phyloP scores from a whole-genome alignment of 37 sponge, comb jelly and placozoan species.

The Mnemiopsis leidyi region DNA sequence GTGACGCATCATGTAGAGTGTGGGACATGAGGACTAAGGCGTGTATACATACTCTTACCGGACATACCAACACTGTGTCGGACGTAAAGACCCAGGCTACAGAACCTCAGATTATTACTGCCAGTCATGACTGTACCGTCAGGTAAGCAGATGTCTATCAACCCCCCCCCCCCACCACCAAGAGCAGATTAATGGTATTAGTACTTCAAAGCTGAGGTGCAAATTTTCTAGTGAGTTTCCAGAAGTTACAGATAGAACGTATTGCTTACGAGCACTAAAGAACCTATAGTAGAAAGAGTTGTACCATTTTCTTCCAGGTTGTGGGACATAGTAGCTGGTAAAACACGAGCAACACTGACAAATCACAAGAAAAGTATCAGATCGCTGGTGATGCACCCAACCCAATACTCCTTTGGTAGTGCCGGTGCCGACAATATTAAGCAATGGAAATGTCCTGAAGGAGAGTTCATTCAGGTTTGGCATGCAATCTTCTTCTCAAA shows the following conservation, averaged over 20 bases:
- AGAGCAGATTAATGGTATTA: too few species aligned
- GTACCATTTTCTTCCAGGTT: too few species aligned
- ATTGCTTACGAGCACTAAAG: too few species aligned
- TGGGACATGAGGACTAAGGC: slow-evolving; percentile 99
- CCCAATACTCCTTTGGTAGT: slow-evolving; percentile 90
- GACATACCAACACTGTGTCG: slow-evolving; percentile 97
- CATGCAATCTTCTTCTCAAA: too few species aligned
- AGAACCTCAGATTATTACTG: slow-evolving; percentile 97
- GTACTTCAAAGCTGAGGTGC: too few species aligned
- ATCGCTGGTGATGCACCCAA: slow-evolving; percentile 83
- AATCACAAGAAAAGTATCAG: slow-evolving; percentile 99
- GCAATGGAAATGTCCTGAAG: slow-evolving; percentile 97
- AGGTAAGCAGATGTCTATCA: too few species aligned
- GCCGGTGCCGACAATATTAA: slow-evolving; percentile 97
- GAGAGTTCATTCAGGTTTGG: slow-evolving; percentile 87
- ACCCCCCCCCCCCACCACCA: too few species aligned
- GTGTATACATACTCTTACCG: slow-evolving; percentile 90
- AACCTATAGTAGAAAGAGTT: too few species aligned
- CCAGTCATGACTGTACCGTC: slow-evolving; percentile 93
- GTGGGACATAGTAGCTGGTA: slow-evolving; percentile 98
- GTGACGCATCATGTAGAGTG: slow-evolving; percentile 90
- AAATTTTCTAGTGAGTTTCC: too few species aligned
- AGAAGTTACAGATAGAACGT: too few species aligned
- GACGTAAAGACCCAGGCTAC: slow-evolving; percentile 80
- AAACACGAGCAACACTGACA: slow-evolving; percentile 87